A percentile compares a stretch with the other conserved stretches of the same genome.
Conservation (phyloP, 2,113 vertebrate species). For the Eurystomus gularis region DNA sequence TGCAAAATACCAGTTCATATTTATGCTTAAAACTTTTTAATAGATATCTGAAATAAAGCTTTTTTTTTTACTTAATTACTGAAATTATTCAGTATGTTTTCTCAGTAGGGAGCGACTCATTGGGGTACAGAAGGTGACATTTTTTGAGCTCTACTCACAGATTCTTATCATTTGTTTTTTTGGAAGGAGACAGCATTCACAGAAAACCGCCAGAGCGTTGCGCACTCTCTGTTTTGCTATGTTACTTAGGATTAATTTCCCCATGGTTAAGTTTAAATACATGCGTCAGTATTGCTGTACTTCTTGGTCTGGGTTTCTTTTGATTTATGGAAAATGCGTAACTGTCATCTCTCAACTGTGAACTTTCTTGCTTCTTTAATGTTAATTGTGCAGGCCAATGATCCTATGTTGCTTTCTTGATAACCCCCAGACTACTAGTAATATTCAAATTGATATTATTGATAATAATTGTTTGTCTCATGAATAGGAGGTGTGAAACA, state of each 20-base stretch:
- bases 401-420: neutral
- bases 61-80: neutral
- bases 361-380: neutral
- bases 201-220: neutral
- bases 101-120: neutral
- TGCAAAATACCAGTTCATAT: neutral
- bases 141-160: neutral
- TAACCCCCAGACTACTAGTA: neutral
- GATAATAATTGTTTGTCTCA: neutral
- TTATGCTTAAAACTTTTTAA: neutral
- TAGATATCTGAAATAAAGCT: neutral
- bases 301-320: neutral
- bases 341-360: neutral
- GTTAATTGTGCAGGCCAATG: neutral
- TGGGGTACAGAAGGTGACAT: neutral
- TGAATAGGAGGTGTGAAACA: neutral
- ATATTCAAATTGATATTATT: neutral
- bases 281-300: accelerated
- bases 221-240: neutral
- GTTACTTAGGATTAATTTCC: neutral
- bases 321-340: neutral
- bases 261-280: neutral
- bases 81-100: neutral
- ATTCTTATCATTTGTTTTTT: neutral
- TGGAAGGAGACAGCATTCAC: neutral